Base-by-base conservation (phyloP, 1,140 invertebrate species). In the Triops cancriformis region DNA sequence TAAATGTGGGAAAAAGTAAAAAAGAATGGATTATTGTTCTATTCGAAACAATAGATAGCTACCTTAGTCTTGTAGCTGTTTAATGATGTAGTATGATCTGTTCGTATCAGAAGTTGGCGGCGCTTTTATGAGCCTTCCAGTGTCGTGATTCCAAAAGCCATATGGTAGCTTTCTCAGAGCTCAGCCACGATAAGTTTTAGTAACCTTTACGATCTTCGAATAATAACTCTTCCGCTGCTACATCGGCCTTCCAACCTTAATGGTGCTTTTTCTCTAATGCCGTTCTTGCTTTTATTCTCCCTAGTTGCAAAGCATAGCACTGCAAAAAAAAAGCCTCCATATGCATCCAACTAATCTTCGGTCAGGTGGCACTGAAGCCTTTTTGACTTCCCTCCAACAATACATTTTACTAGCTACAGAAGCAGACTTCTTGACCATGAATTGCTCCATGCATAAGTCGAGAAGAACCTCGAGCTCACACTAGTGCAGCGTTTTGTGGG, bases 311-410 rank as follows among this genome's bases (percentile, higher is more conserved):
- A 64, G 51, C 10, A 64, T 64, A 23, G 10, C 6, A 5, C 2
- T 14, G 7, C 14, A 64, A 64, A 23, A 64, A 64, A 23, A 23
- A 64, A 64, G 51, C 51, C 18, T 64, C 23, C 23, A 23, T 23
- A 64, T 64, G 51, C 51, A 64, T 64, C n/a, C 51, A 64, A 64
- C 18, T 64, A 18, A 64, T 64, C 51, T 64, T 64, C 11, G 6
- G 51, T 64, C 51, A 64, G 51, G 23, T 64, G 51, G 51, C n/a
- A 23, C 51, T 64, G n/a, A 64, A 64, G 51, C 23, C 51, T 64
- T 64, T n/a, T 64, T 64, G n/a, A 64, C 51, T 64, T 64, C 51
- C 51, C 51, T 64, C 51, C n/a, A 23, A 64, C 51, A 64, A 64
- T 64, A 64, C 3, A 64, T 64, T 64, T 64, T 64, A 64, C 6